Conservation (phyloP, 2,888 invertebrate species). For the Himalopsyche japonica region DNA sequence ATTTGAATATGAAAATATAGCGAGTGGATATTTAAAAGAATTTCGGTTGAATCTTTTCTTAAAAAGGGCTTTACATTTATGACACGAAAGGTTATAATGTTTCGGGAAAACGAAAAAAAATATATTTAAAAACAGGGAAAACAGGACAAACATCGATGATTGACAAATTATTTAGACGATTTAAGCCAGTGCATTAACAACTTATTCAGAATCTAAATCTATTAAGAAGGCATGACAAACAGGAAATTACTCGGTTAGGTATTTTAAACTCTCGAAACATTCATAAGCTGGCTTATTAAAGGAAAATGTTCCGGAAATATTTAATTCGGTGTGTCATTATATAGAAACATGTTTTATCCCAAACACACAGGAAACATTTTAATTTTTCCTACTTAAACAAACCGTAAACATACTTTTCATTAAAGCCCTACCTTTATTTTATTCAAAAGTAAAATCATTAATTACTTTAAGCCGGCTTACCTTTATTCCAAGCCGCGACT, state of each 20-base stretch:
- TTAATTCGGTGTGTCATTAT: not conserved
- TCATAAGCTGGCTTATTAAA: not conserved
- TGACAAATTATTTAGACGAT: no score
- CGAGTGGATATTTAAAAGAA: no score
- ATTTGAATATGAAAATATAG: no score
- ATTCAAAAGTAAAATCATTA: not conserved
- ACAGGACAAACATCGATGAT: no score
- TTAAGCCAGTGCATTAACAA: not conserved
- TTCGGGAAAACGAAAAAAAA: no score
- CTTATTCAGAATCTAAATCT: not conserved
- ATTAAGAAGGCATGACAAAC: not conserved
- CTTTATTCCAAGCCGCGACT: not conserved
- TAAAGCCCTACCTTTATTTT: not conserved
- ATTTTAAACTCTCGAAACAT: not conserved
- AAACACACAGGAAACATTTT: not conserved
- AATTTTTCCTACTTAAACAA: constrained; percentile 1
- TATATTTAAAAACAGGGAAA: no score
- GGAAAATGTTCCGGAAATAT: not conserved
- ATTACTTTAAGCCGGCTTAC: not conserved
- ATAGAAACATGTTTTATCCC: not conserved
- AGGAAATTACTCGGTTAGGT: not conserved
- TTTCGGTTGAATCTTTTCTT: no score
- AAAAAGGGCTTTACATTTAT: no score
- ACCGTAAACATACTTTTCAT: not conserved
- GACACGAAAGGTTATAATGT: no score